These are phyloP conservation scores for Myotis brandtii DNA, from an alignment of 2,113 vertebrate genomes.

Conservation along the genomic window DNA sequence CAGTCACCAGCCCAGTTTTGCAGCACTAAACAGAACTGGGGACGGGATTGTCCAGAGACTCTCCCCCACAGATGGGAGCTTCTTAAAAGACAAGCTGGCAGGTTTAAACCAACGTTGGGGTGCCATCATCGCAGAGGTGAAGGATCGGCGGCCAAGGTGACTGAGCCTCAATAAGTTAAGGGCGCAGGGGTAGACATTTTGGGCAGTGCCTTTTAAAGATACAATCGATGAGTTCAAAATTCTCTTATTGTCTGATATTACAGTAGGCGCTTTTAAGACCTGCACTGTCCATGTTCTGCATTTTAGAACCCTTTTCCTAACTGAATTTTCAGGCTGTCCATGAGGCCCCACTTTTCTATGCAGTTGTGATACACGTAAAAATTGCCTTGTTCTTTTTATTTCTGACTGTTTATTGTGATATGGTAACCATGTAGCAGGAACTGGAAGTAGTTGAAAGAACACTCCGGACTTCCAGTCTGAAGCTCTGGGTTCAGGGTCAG, in stretches of 20 bases:
- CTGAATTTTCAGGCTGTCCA: not conserved
- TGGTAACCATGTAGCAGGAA: not conserved
- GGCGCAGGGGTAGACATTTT: not conserved
- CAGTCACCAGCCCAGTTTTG: constrained; percentile 89
- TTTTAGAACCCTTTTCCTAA: not conserved
- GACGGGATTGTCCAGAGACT: constrained; percentile 92
- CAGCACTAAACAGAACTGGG: constrained; percentile 88
- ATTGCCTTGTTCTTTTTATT: not conserved
- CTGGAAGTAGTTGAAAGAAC: not conserved
- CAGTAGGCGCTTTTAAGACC: constrained; percentile 33
- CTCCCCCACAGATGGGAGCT: constrained; percentile 89
- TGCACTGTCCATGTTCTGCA: not conserved
- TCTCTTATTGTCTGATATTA: not conserved
- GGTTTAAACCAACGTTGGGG: constrained; percentile 91
- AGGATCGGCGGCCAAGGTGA: constrained; percentile 92
- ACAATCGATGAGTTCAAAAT: not conserved
- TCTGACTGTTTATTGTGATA: not conserved
- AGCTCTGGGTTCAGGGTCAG: not conserved
- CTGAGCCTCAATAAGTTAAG: not conserved
- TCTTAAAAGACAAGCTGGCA: constrained; percentile 93
- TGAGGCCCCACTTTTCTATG: constrained; percentile 5
- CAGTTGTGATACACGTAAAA: not conserved
- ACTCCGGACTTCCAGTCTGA: not conserved
- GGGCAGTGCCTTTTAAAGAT: constrained; percentile 53
- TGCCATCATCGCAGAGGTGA: constrained; percentile 84